These are phyloP conservation scores for Oceanodroma tethys DNA, from an alignment of 2,113 vertebrate genomes.

Conservation along the genomic window DNA sequence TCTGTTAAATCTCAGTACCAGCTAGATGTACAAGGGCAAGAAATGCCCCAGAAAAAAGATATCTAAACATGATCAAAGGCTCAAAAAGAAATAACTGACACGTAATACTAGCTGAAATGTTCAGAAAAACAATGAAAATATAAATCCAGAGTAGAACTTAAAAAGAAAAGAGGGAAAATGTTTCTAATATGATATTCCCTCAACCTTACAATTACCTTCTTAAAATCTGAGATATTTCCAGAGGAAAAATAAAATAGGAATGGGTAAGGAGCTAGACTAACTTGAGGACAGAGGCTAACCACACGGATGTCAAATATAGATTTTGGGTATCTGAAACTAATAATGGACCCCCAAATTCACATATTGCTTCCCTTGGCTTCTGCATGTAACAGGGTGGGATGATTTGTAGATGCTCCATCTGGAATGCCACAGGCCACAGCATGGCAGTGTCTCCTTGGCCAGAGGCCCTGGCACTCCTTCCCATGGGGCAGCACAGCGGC, in stretches of 20 bases:
- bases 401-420: neutral
- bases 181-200: neutral
- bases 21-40: neutral
- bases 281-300: neutral
- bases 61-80: neutral
- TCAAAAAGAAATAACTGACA: neutral
- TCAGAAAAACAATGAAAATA: neutral
- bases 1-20: neutral
- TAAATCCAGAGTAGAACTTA: neutral
- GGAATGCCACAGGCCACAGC: neutral
- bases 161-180: neutral
- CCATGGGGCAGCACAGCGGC: fast-evolving
- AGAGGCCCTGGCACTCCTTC: neutral
- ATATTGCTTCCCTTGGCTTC: neutral
- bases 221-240: neutral
- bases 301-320: fast-evolving
- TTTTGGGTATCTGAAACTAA: neutral
- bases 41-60: neutral
- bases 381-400: neutral
- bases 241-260: neutral
- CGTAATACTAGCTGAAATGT: neutral
- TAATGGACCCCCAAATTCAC: neutral
- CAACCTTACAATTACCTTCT: neutral
- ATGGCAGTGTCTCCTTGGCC: neutral
- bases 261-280: neutral